phyloP scores from a whole-genome alignment of 1,140 invertebrate genomes.

The Zaprionus ghesquierei region DNA sequence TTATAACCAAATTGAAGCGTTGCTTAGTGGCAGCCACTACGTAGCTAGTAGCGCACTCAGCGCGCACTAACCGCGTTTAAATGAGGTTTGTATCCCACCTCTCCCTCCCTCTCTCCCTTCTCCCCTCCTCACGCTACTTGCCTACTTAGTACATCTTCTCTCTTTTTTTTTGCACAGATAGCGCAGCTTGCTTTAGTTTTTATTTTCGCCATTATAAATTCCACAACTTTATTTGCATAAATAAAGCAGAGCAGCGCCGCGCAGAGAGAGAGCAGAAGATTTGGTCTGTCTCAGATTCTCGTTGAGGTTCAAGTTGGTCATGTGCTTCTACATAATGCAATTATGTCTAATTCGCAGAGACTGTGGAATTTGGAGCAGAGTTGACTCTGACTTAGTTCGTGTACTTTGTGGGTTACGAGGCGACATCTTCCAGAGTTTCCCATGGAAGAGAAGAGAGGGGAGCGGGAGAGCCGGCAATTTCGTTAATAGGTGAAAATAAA shows the following conservation, averaged over 20 bases:
- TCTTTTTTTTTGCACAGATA: slow-evolving; percentile 55
- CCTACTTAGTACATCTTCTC: background rate
- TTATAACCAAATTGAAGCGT: slow-evolving; percentile 73
- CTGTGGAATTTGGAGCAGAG: slow-evolving; percentile 36
- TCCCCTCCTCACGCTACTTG: no score
- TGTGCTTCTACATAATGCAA: slow-evolving; percentile 43
- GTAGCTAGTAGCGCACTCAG: no score
- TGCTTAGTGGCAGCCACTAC: slow-evolving; percentile 58
- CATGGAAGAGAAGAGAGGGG: slow-evolving; percentile 4
- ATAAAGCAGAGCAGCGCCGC: slow-evolving; percentile 29
- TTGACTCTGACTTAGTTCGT: slow-evolving; percentile 13
- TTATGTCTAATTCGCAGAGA: slow-evolving; percentile 41
- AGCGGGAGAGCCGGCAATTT: slow-evolving; percentile 39
- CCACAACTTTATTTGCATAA: slow-evolving; percentile 75
- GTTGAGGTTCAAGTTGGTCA: slow-evolving; percentile 27
- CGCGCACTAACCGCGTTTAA: slow-evolving; percentile 57
- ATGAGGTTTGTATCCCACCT: slow-evolving; percentile 45
- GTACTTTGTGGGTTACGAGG: slow-evolving; percentile 62
- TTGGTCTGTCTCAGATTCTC: slow-evolving; percentile 1
- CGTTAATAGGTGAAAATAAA: slow-evolving; percentile 75
- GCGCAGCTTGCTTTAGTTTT: slow-evolving; percentile 43
- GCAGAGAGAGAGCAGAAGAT: background rate
- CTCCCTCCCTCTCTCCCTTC: slow-evolving; percentile 1
- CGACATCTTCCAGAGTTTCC: slow-evolving; percentile 1
- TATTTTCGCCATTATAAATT: slow-evolving; percentile 70